Evolutionary conservation across 2,113 vertebrate species (phyloP), one percentile per base, ranked within the genome.

Genomic region (Lonchura striata): DNA sequence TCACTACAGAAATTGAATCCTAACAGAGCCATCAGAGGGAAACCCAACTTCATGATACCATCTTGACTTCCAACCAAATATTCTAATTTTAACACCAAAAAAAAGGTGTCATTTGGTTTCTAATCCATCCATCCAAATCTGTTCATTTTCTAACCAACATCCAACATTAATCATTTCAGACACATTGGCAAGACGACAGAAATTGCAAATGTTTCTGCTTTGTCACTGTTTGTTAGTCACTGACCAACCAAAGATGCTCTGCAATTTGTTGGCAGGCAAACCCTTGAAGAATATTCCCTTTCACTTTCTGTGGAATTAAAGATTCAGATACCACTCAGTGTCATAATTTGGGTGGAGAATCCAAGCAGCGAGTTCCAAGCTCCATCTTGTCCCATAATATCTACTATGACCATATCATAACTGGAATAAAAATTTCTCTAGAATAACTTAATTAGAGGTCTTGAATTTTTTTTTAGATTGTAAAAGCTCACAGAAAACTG

Each of bases 381-480:
- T 80, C 24, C 13, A 54, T 41, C 6, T 50, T 30, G 6, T n/a
- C 15, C 52, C 82, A 8, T 11, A 20, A 37, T 37, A 60, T 18
- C 33, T 5, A 4, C 20, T 35, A 60, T 13, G 42, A 71, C 66
- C 31, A 23, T 25, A 65, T 12, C 14, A 41, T 49, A 75, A 64
- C 31, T 24, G 17, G 19, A 82, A 59, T 64, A 64, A 54, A 57
- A 59, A 0, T 39, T 5, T 15, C 31, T 59, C 14, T 61, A 59
- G 24, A 72, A 49, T 19, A 82, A 70, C 13, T 56, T n/a, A 0
- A 0, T 59, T 54, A 18, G 17, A 60, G 3, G 8, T 14, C 3
- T 56, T 33, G 3, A 6, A 30, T 46, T 44, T 35, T 49, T 76
- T 70, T 93, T 63, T 33, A 30, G 19, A 7, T n/a, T 50, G 6